phyloP scores from a whole-genome alignment of 2,113 vertebrate species.

The Trichechus manatus region DNA sequence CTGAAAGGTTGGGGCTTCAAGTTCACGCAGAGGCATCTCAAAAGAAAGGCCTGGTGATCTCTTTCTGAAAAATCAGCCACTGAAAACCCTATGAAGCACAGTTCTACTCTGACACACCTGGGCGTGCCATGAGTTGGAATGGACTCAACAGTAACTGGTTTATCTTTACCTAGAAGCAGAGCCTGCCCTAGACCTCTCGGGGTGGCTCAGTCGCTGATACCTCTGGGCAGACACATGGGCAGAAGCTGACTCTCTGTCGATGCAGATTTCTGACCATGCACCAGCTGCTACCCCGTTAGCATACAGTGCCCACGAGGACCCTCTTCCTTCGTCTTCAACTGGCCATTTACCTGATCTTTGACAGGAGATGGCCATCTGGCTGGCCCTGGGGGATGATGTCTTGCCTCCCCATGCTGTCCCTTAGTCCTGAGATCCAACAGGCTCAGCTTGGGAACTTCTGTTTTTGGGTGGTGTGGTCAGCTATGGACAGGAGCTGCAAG shows the following conservation, averaged over 20 bases:
- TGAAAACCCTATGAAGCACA: background rate
- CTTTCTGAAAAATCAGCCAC: background rate
- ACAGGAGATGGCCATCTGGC: background rate
- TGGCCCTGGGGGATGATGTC: background rate
- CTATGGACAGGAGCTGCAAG: background rate
- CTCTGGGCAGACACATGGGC: background rate
- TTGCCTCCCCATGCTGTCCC: background rate
- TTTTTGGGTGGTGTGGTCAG: background rate
- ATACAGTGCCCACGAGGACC: background rate
- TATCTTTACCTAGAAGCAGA: background rate
- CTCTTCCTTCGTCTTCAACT: background rate
- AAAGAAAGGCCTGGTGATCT: background rate
- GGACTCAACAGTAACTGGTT: background rate
- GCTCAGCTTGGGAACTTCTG: background rate
- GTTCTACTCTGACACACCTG: background rate
- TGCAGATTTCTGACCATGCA: background rate
- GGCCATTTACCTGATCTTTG: background rate
- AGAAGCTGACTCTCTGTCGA: background rate
- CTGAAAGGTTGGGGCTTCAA: background rate
- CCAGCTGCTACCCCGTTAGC: background rate
- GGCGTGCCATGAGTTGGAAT: background rate
- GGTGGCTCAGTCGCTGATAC: background rate
- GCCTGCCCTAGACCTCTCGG: background rate
- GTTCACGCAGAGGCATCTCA: background rate
- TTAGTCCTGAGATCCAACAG: background rate